Evolutionary conservation across 2,888 invertebrate genomes (phyloP).

Genomic region (Nemoura dubitans): DNA sequence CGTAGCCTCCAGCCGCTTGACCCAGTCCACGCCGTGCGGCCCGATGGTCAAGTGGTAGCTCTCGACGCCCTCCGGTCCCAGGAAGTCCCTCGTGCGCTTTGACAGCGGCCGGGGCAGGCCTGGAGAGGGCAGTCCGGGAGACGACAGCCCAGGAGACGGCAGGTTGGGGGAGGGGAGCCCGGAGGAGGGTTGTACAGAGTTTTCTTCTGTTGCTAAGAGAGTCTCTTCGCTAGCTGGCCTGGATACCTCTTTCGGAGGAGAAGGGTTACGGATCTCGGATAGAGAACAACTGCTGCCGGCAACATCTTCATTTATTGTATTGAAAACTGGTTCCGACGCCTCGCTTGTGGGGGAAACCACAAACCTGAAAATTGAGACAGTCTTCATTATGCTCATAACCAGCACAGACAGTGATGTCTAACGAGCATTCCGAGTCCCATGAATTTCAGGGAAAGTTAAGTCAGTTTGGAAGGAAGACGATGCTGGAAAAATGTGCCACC

Average conservation of each 20-base stretch:
- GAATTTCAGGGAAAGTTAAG: too few species aligned
- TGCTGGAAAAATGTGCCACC: too few species aligned
- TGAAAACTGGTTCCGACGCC: constrained; percentile 49
- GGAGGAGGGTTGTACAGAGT: constrained; percentile 41
- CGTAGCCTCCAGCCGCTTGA: constrained; percentile 63
- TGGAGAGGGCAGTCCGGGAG: constrained; percentile 31
- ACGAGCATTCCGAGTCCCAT: too few species aligned
- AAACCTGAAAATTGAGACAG: constrained; percentile 56
- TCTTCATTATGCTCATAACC: background rate
- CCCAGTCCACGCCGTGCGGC: constrained; percentile 73
- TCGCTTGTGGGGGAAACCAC: constrained; percentile 61
- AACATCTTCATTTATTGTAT: constrained; percentile 27
- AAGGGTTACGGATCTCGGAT: constrained; percentile 53
- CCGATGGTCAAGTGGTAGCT: constrained; percentile 70
- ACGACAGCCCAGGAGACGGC: background rate
- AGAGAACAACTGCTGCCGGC: constrained; percentile 35
- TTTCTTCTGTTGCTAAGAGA: constrained; percentile 32
- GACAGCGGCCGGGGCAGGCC: constrained; percentile 29
- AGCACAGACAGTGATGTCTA: too few species aligned
- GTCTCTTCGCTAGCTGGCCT: constrained; percentile 58
- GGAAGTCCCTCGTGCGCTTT: constrained; percentile 52
- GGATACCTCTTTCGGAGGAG: constrained; percentile 58
- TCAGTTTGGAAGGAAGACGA: too few species aligned
- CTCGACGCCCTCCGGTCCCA: constrained; percentile 51
- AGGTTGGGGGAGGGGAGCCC: constrained; percentile 29